These are phyloP conservation scores for Epizoanthus stellaris DNA, from an alignment of 92 coral and sea anemone species.

Conservation along the genomic window DNA sequence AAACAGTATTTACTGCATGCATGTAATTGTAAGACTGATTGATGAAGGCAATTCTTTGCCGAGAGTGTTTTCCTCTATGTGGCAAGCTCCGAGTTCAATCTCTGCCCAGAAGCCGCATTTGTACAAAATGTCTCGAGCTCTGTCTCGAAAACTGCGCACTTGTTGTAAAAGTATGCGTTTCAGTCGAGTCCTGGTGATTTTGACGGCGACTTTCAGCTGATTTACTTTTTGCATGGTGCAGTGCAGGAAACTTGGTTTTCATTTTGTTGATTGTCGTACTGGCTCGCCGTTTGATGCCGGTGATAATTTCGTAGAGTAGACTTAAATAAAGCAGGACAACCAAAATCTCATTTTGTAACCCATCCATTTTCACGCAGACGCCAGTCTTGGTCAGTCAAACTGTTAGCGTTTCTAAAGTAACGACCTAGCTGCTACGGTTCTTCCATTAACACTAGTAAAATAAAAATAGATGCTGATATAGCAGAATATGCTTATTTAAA, in stretches of 20 bases:
- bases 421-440: too few species aligned
- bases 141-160: not conserved
- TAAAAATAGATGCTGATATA: too few species aligned
- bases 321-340: slow-evolving; percentile 36
- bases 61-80: too few species aligned
- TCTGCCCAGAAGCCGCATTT: slow-evolving; percentile 35
- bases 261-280: slow-evolving; percentile 3
- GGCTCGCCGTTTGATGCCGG: slow-evolving; percentile 36
- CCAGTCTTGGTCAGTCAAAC: too few species aligned
- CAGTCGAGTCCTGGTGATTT: not conserved
- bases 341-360: slow-evolving; percentile 37
- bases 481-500: too few species aligned
- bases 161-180: not conserved
- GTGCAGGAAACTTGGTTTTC: slow-evolving; percentile 2
- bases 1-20: too few species aligned
- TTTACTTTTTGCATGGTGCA: not conserved
- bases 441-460: too few species aligned
- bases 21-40: too few species aligned
- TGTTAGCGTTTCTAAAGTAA: too few species aligned
- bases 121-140: slow-evolving; percentile 34
- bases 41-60: too few species aligned
- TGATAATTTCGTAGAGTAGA: slow-evolving; percentile 31
- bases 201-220: not conserved
- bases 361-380: slow-evolving; percentile 17
- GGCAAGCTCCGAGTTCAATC: slow-evolving; percentile 1